These are phyloP conservation scores for Poicephalus gulielmi DNA, from an alignment of 2,113 vertebrate genomes.

Conservation along the genomic window DNA sequence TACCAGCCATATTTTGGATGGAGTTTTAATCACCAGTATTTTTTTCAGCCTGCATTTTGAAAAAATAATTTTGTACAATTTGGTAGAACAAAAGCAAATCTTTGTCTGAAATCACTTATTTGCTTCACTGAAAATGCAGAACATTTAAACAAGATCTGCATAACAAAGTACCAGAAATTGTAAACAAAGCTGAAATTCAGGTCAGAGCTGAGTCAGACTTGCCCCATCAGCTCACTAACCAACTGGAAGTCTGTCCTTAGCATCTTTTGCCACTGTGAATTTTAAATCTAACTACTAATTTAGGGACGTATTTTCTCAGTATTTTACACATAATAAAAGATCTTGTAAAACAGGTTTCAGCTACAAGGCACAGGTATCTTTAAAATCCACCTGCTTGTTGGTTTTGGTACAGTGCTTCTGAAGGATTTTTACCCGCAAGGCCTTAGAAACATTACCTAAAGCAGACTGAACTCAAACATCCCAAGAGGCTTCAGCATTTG, in stretches of 20 bases:
- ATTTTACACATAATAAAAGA: background rate
- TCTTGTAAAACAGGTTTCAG: background rate
- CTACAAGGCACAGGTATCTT: fast-evolving
- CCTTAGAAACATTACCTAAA: background rate
- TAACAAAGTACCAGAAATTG: background rate
- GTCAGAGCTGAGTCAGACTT: background rate
- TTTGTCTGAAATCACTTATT: background rate
- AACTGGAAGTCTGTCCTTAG: fast-evolving
- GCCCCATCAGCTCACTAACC: background rate
- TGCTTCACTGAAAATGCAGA: background rate
- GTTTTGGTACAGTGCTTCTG: background rate
- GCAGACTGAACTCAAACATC: background rate
- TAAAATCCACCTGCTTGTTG: background rate
- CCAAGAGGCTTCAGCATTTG: fast-evolving
- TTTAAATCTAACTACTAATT: fast-evolving
- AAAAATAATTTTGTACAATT: background rate
- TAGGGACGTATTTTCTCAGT: fast-evolving
- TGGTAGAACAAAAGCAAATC: background rate
- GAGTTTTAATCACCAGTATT: background rate
- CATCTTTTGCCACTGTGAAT: background rate
- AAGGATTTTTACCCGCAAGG: background rate
- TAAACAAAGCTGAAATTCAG: background rate
- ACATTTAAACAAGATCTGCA: background rate
- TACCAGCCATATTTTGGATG: background rate
- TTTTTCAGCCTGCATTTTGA: background rate